Evolutionary conservation across 2,888 invertebrate species (phyloP).

Genomic region (Chloromyia formosa): DNA sequence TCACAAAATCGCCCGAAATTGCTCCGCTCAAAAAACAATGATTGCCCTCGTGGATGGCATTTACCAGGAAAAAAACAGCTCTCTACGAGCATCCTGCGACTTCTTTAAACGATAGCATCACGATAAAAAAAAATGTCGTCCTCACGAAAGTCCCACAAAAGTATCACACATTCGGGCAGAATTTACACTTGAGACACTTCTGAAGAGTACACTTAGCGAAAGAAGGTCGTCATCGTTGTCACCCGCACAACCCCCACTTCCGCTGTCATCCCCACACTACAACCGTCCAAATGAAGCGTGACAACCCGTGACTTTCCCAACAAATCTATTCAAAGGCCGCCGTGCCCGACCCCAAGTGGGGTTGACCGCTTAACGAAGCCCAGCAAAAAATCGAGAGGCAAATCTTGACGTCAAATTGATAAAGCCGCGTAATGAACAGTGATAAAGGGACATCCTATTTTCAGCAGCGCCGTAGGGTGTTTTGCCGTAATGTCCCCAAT

Average conservation of each 20-base stretch:
- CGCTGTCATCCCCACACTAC: too few relatives aligned
- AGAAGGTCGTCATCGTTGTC: background rate
- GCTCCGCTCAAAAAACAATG: constrained; percentile 39
- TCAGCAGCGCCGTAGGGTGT: constrained; percentile 5
- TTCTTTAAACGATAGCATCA: background rate
- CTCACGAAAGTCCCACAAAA: constrained; percentile 23
- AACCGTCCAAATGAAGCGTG: constrained; percentile 8
- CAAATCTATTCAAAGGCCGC: constrained; percentile 1
- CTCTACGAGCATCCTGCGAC: background rate
- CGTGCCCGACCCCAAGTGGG: background rate
- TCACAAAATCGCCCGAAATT: constrained; percentile 16
- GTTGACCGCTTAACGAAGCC: background rate
- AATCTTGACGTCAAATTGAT: constrained; percentile 26
- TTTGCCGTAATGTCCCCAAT: background rate
- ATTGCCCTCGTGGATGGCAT: constrained; percentile 17
- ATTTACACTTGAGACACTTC: constrained; percentile 36
- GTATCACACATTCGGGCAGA: constrained; percentile 25
- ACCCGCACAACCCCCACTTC: background rate
- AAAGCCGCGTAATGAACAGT: constrained; percentile 19
- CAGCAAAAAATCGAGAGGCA: background rate
- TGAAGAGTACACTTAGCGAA: background rate
- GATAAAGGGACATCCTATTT: constrained; percentile 27
- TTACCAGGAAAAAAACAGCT: background rate
- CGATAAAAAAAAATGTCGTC: constrained; percentile 6
- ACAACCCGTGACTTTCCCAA: constrained; percentile 18